phyloP scores from a whole-genome alignment of 2,888 invertebrate species.

The Perizoma affinitatum region DNA sequence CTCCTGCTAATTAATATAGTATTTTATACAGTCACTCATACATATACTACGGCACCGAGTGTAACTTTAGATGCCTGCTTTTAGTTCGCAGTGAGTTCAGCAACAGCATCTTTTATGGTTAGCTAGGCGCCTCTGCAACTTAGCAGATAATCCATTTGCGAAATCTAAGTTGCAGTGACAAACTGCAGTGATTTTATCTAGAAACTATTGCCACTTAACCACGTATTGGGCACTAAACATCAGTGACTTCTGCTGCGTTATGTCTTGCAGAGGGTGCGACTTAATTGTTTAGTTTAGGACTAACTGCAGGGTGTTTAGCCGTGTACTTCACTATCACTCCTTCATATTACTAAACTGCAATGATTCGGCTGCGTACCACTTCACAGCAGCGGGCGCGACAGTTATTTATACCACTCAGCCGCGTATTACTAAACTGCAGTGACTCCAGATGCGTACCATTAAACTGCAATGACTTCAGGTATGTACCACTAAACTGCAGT shows the following conservation, averaged over 20 bases:
- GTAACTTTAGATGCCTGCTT: not conserved
- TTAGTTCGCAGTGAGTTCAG: no score
- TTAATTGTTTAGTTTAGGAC: no score
- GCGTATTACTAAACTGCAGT: conserved; percentile 8
- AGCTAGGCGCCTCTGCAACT: not conserved
- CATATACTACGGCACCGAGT: no score
- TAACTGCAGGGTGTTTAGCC: no score
- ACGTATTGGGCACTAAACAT: no score
- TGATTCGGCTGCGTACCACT: conserved; percentile 7
- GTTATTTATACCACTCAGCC: conserved; percentile 1
- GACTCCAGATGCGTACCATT: conserved; percentile 11
- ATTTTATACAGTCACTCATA: no score
- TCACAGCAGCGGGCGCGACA: not conserved
- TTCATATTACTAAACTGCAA: conserved; percentile 1
- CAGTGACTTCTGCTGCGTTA: not conserved
- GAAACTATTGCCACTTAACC: no score
- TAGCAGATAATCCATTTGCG: not conserved
- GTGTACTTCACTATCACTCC: no score
- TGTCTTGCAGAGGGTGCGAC: no score
- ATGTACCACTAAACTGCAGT: not conserved
- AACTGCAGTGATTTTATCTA: no score
- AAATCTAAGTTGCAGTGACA: not conserved
- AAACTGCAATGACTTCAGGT: not conserved
- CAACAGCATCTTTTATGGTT: not conserved
- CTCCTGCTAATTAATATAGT: no score